Conservation (phyloP, 2,888 invertebrate genomes). For the Harpalus rubripes region DNA sequence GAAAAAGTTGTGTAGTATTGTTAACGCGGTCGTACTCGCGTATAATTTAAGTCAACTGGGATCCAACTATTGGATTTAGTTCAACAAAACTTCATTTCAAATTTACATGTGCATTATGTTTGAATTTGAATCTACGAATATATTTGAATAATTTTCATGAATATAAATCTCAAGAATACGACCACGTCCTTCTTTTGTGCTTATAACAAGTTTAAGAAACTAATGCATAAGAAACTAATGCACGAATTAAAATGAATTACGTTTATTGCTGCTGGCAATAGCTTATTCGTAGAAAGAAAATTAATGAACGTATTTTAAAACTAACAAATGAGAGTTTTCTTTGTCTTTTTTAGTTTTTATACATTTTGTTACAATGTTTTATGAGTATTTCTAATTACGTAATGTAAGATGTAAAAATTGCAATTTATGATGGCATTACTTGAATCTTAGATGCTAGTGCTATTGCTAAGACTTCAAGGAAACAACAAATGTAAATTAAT, state of each 20-base stretch:
- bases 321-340: background rate
- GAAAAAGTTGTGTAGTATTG: slow-evolving; percentile 1
- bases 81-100: slow-evolving; percentile 31
- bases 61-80: slow-evolving; percentile 16
- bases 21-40: background rate
- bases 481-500: background rate
- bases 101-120: slow-evolving; percentile 44
- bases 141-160: slow-evolving; percentile 46
- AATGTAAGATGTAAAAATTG: background rate
- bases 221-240: slow-evolving; percentile 11
- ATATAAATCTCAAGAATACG: slow-evolving; percentile 19
- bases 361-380: no score
- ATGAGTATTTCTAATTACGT: background rate
- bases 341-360: background rate
- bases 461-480: background rate
- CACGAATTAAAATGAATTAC: background rate
- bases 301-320: background rate
- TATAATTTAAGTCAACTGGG: slow-evolving; percentile 12
- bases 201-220: slow-evolving; percentile 22
- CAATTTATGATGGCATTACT: background rate
- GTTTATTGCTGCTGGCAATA: background rate
- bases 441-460: background rate
- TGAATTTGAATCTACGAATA: slow-evolving; percentile 27
- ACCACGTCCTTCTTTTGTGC: slow-evolving; percentile 5
- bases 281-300: background rate